Conservation (phyloP, 1,140 invertebrate genomes). For the Protaetia brevitarsis region DNA sequence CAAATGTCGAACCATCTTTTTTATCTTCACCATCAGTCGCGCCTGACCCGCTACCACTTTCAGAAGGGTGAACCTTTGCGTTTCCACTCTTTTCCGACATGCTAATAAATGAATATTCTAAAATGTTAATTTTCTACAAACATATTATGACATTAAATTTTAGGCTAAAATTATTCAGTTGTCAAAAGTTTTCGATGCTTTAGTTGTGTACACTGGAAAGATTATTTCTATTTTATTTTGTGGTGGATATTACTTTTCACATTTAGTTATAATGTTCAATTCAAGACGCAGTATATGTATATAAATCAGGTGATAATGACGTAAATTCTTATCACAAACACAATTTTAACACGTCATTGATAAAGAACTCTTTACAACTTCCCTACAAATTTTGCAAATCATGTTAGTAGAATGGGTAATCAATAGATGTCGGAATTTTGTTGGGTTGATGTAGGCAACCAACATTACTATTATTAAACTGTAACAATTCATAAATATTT, state of each 20-base stretch:
- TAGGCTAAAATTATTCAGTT: background rate
- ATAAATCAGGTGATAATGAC: conserved; percentile 9
- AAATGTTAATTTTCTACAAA: conserved; percentile 9
- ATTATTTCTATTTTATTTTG: background rate
- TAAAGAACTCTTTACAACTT: background rate
- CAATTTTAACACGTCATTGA: background rate
- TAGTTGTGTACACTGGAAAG: background rate
- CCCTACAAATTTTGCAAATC: too few relatives aligned
- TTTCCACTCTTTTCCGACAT: conserved; percentile 19
- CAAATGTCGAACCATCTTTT: conserved; percentile 77
- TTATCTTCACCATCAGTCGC: conserved; percentile 64
- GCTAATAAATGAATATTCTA: background rate
- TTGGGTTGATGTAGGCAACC: too few relatives aligned
- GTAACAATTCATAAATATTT: too few relatives aligned
- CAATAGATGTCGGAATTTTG: too few relatives aligned
- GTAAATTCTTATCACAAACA: background rate
- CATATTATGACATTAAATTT: conserved; percentile 14
- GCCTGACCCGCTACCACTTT: conserved; percentile 25
- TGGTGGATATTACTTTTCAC: background rate
- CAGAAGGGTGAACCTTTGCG: background rate
- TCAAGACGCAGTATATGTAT: background rate
- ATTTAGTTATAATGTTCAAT: background rate
- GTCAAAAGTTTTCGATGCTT: background rate
- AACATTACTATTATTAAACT: too few relatives aligned
- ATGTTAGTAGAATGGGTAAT: too few relatives aligned